Evolutionary conservation across 2,113 vertebrate species (phyloP), one percentile per base, ranked within the genome.

Genomic region (Sceloporus undulatus): DNA sequence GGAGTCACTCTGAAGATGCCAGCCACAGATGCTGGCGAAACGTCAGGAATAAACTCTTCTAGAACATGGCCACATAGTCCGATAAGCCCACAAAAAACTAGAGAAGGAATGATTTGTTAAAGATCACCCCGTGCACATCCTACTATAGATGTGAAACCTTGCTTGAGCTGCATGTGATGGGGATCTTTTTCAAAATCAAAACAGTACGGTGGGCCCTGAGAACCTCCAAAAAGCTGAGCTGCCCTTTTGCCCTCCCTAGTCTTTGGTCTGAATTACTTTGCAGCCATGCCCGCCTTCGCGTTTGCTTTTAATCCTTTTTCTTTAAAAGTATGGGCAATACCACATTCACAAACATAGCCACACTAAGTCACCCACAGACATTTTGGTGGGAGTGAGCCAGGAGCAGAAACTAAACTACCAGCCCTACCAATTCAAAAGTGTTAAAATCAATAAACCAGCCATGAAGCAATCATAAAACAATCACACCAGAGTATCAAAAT

Each of bases 391-490:
- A 85, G 79, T 65, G 42, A 40, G 92, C 0, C 29, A 79, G 21
- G 40, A 71, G 1, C 84, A 80, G 34, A 48, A 89, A 40, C 42
- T 9, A 65, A 38, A 25, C 81, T 34, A 48, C 80, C 81, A 19
- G 19, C 84, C n/a, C 81, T 70, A 52, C 65, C 68, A 10, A 68
- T 48, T 52, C 38, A 66, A 48, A 70, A 73, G 85, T 86, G 14
- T 0, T 34, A 25, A 21, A 18, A 9, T 84, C 52, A 25, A 74
- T 56, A 73, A 74, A 56, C 19, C 29, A 13, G 19, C 29, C 19
- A 84, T 84, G 42, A 74, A 74, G 70, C 29, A 59, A 84, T 74
- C 68, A 74, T 38, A 54, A 84, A 74, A 56, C 27, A 13, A 68
- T 23, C 42, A 74, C 52, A 59, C 74, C 68, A 70, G 42, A 74